Evolutionary conservation across 2,888 invertebrate species (phyloP), one percentile per base, ranked within the genome.

Genomic region (Hipparchia semele): DNA sequence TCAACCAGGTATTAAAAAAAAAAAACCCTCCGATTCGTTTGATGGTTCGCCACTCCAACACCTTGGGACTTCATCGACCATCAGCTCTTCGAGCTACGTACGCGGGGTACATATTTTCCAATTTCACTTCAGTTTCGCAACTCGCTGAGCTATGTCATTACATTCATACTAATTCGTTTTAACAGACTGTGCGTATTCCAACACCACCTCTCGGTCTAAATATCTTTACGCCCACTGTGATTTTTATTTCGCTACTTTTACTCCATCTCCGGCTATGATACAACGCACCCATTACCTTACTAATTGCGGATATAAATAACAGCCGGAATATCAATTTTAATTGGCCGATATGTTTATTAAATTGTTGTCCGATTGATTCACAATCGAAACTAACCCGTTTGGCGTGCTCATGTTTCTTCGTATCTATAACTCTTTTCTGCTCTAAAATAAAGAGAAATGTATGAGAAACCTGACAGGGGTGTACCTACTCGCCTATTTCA

Each of bases 141-240:
- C 72, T 23, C 23, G 23, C 23, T 23, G 23, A 23, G 23, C 23
- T 23, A 23, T 23, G 23, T 23, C 23, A 23, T 23, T 23, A 23
- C 23, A 23, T 23, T 23, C 23, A 23, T 23, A 23, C 23, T 23
- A 23, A 23, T 23, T 23, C 23, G 23, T 23, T 23, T 23, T 23
- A 23, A 23, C 23, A 23, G 23, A 23, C 60, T 61, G 46, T 6
- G n/a, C 13, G 13, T 8, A 13, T 46, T 46, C 49, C 1, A 6
- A 13, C 46, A 62, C 13, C 13, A 46, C 13, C 62, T 62, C 62
- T 62, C 8, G 9, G 4, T 8, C 80, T 61, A 54, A 67, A 83
- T 86, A 87, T 85, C 85, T 87, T 87, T 83, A 82, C 83, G 77
- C 87, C 88, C 84, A 88, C 89, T 89, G 88, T 80, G 89, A 87